Evolutionary conservation across 1,140 invertebrate species (phyloP).

Genomic region (Drosophila subpulchrella): DNA sequence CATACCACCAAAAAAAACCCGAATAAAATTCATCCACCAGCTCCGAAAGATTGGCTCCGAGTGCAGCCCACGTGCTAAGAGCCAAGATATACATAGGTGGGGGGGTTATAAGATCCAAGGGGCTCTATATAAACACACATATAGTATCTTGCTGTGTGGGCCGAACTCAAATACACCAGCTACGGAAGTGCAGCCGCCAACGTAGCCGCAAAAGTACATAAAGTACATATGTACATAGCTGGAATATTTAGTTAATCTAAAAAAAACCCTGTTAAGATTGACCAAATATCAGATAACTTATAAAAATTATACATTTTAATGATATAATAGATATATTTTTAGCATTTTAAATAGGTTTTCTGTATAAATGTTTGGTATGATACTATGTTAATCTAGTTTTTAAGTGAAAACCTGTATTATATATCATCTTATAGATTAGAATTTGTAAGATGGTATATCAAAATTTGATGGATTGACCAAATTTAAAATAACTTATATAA

Average conservation of each 20-base stretch:
- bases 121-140: background rate
- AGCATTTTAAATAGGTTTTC: too few relatives aligned
- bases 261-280: background rate
- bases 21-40: slow-evolving; percentile 27
- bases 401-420: too few relatives aligned
- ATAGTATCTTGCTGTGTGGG: slow-evolving; percentile 31
- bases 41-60: slow-evolving; percentile 18
- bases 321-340: too few relatives aligned
- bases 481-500: too few relatives aligned
- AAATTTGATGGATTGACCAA: too few relatives aligned
- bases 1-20: background rate
- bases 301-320: too few relatives aligned
- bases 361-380: too few relatives aligned
- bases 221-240: background rate
- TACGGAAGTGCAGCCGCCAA: slow-evolving; percentile 69
- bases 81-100: slow-evolving; percentile 9
- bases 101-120: background rate
- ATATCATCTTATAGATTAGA: too few relatives aligned
- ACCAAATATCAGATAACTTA: too few relatives aligned
- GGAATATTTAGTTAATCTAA: background rate
- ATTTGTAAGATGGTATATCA: too few relatives aligned
- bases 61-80: slow-evolving; percentile 64
- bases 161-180: slow-evolving; percentile 27
- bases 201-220: slow-evolving; percentile 30
- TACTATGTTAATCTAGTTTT: too few relatives aligned